Evolutionary conservation across 2,113 vertebrate species (phyloP), one percentile per base, ranked within the genome.

Genomic region (Poicephalus gulielmi): DNA sequence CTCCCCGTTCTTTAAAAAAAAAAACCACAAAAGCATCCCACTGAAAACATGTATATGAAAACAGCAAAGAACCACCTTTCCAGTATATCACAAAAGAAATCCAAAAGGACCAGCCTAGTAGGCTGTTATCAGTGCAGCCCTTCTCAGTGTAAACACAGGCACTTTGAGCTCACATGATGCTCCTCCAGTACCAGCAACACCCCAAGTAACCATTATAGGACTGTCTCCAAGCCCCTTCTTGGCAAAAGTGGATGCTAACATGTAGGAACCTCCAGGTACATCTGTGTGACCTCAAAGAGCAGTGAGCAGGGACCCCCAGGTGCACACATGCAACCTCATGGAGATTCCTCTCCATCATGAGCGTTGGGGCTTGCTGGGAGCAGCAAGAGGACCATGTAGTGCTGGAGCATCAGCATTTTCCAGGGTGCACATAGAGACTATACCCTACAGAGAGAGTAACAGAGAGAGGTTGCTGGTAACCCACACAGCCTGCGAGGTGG

Each of bases 301-400:
- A 53, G 22, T 0, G 0, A 44, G 9, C 4, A 47, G 31, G 13
- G 8, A 33, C 7, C 11, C 5, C 22, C 0, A 0, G 11, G 14
- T 37, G 8, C 18, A 30, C 1, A 0, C 0, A 0, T 8, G 5
- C 16, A 43, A 7, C 13, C 9, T 33, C 44, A 13, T 1, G 2
- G 4, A 28, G 4, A 3, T 13, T 87, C 60, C 14, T 43, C 30
- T 49, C 16, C 1, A 0, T 5, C 25, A 5, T 4, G 2, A 6
- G 19, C 24, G 30, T 31, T 4, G 0, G 17, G 18, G 7, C 1
- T 4, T 78, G 37, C 28, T 76, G 19, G 52, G 14, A 78, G 14
- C 18, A 37, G 3, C 31, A 17, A 17, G 0, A 0, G 14, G 1
- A 10, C 22, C 11, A 2, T 0, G 5, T 7, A 10, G 3, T 43